A percentile compares a stretch with the other conserved stretches of the same genome.
These are phyloP conservation scores for Epicauta chinensis DNA, from an alignment of 1,140 invertebrate species.

Conservation along the genomic window DNA sequence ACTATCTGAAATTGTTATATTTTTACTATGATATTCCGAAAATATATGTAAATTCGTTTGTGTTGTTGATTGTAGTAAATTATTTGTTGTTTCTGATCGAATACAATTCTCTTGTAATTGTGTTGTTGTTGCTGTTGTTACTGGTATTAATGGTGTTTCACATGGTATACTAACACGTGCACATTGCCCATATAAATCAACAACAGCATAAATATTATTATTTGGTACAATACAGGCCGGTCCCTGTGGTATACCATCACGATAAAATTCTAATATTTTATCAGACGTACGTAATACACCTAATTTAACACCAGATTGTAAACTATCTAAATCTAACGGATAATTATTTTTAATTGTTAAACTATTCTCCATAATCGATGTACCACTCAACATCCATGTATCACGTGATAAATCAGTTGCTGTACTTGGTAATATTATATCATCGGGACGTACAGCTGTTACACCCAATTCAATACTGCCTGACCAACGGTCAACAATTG, in stretches of 20 bases:
- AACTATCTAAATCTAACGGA: slow-evolving; percentile 72
- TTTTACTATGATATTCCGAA: slow-evolving; percentile 68
- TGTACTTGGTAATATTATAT: slow-evolving; percentile 79
- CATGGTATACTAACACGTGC: slow-evolving; percentile 67
- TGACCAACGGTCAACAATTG: slow-evolving; percentile 87
- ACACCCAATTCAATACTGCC: slow-evolving; percentile 71
- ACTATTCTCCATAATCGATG: slow-evolving; percentile 76
- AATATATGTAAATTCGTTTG: slow-evolving; percentile 42
- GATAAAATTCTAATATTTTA: slow-evolving; percentile 80
- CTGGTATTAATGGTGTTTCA: slow-evolving; percentile 39
- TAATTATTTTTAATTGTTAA: slow-evolving; percentile 78
- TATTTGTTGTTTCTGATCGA: slow-evolving; percentile 36
- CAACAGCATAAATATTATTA: slow-evolving; percentile 82
- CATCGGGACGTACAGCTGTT: slow-evolving; percentile 80
- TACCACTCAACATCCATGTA: slow-evolving; percentile 86
- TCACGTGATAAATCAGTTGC: slow-evolving; percentile 89
- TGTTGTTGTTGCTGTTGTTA: slow-evolving; percentile 37
- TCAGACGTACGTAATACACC: slow-evolving; percentile 84
- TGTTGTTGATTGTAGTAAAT: slow-evolving; percentile 29
- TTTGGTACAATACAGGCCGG: slow-evolving; percentile 77
- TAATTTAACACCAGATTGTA: slow-evolving; percentile 70
- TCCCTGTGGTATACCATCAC: slow-evolving; percentile 87
- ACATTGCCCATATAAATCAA: slow-evolving; percentile 92
- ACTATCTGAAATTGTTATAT: slow-evolving; percentile 62
- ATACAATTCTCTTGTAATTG: slow-evolving; percentile 24